Evolutionary conservation across 2,113 vertebrate genomes (phyloP).

Genomic region (Limanda limanda): DNA sequence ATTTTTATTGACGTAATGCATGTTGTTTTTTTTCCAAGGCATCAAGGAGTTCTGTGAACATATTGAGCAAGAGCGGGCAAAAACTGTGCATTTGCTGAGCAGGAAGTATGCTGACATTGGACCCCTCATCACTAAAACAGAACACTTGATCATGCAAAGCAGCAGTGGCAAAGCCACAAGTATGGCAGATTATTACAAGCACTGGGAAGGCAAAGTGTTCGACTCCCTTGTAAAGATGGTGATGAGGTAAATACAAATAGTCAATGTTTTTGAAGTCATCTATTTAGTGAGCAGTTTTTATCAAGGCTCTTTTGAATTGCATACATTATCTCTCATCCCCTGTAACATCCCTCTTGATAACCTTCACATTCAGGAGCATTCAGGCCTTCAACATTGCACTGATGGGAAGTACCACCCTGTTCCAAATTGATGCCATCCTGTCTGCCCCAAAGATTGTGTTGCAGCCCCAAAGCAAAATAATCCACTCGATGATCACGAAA

Average conservation of each 20-base stretch:
- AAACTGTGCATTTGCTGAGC: constrained; percentile 83
- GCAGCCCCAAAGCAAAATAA: constrained; percentile 85
- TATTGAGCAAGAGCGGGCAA: constrained; percentile 84
- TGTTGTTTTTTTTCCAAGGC: constrained; percentile 74
- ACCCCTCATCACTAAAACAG: constrained; percentile 88
- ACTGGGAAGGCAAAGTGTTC: constrained; percentile 90
- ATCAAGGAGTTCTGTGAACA: constrained; percentile 90
- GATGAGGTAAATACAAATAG: constrained; percentile 81
- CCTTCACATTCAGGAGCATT: constrained; percentile 84
- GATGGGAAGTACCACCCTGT: constrained; percentile 82
- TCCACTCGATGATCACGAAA: constrained; percentile 85
- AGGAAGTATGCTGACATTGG: constrained; percentile 87
- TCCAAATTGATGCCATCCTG: constrained; percentile 88
- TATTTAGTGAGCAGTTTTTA: constrained; percentile 2
- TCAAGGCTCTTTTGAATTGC: neutral
- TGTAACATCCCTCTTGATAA: constrained; percentile 8
- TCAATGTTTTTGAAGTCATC: neutral
- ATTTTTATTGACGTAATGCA: neutral
- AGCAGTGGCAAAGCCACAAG: constrained; percentile 86
- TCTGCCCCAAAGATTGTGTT: constrained; percentile 87
- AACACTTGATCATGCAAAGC: constrained; percentile 85
- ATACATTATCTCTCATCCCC: neutral
- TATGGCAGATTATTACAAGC: constrained; percentile 87
- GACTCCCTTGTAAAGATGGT: constrained; percentile 87
- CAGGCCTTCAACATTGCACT: constrained; percentile 85